A percentile compares a stretch with the other conserved stretches of the same genome.
phyloP scores from a whole-genome alignment of 2,797 vertebrate species.

The Sternarchorhynchus goeldii region DNA sequence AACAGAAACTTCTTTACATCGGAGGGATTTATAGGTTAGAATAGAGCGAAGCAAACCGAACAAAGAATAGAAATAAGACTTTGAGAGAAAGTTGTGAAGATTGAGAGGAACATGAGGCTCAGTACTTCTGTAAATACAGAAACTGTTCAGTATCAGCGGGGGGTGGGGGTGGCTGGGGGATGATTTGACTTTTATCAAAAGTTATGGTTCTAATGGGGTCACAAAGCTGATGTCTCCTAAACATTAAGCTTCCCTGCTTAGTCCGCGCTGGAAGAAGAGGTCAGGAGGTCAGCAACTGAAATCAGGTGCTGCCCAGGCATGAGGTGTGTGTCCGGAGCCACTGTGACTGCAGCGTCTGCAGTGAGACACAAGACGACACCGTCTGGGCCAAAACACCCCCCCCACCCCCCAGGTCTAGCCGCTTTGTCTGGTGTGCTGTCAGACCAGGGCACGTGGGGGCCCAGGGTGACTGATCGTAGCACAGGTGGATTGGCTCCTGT shows the following conservation, averaged over 20 bases:
- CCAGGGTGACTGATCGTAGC: slow-evolving; percentile 29
- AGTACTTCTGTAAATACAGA: no score
- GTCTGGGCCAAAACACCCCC: slow-evolving; percentile 8
- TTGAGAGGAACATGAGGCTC: not conserved
- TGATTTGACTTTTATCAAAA: slow-evolving; percentile 15
- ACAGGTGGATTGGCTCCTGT: slow-evolving; percentile 36
- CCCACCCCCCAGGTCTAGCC: slow-evolving; percentile 42
- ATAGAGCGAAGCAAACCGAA: no score
- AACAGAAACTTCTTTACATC: slow-evolving; percentile 3
- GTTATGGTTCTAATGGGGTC: slow-evolving; percentile 15
- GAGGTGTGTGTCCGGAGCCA: slow-evolving; percentile 49
- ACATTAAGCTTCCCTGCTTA: slow-evolving; percentile 6
- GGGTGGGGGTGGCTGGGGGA: no score
- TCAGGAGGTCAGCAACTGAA: slow-evolving; percentile 34
- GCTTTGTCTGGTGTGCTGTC: slow-evolving; percentile 39
- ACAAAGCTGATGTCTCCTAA: not conserved
- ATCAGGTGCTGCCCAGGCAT: slow-evolving; percentile 39
- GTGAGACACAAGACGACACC: slow-evolving; percentile 5
- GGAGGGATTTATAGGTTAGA: slow-evolving; percentile 1
- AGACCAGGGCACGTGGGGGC: slow-evolving; percentile 15
- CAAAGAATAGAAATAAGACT: no score
- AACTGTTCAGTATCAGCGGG: slow-evolving; percentile 9
- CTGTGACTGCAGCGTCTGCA: slow-evolving; percentile 19
- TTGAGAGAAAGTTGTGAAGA: no score
- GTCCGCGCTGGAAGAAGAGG: slow-evolving; percentile 19